Conservation (phyloP, 2,797 vertebrate species). For the Lepilemur septentrionalis region DNA sequence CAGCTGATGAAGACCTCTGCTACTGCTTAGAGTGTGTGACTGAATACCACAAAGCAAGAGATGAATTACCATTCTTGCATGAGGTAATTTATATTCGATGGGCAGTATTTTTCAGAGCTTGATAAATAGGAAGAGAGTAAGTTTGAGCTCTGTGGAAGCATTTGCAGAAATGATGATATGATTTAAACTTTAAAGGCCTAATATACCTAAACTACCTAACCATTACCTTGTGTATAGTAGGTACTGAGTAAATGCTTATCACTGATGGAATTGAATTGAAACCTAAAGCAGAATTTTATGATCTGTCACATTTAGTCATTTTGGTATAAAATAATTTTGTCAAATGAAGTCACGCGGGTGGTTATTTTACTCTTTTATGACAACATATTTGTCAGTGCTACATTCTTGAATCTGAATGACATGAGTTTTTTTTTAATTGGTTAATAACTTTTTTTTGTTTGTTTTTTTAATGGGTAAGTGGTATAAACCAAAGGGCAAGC, state of each 20-base stretch:
- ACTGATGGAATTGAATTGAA: neutral
- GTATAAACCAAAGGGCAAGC: neutral
- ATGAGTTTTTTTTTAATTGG: neutral
- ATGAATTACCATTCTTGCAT: slow-evolving; percentile 83
- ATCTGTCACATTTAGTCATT: neutral
- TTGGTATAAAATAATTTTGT: neutral
- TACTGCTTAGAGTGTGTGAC: slow-evolving; percentile 90
- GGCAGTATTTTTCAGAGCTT: neutral
- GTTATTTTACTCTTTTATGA: neutral
- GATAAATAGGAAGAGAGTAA: neutral
- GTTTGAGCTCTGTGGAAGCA: neutral
- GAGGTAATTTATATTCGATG: slow-evolving; percentile 80
- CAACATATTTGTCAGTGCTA: neutral
- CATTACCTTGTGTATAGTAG: neutral
- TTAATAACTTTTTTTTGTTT: neutral
- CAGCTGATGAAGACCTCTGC: slow-evolving; percentile 86
- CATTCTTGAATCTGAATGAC: neutral
- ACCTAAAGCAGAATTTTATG: neutral
- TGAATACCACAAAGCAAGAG: slow-evolving; percentile 88
- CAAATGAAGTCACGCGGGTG: neutral
- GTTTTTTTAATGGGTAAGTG: neutral
- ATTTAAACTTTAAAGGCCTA: neutral
- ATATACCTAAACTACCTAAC: neutral
- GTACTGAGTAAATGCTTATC: neutral
- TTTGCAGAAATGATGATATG: neutral